phyloP scores from a whole-genome alignment of 53 echinoderm and acorn worm genomes.

The Apostichopus leukothele region DNA sequence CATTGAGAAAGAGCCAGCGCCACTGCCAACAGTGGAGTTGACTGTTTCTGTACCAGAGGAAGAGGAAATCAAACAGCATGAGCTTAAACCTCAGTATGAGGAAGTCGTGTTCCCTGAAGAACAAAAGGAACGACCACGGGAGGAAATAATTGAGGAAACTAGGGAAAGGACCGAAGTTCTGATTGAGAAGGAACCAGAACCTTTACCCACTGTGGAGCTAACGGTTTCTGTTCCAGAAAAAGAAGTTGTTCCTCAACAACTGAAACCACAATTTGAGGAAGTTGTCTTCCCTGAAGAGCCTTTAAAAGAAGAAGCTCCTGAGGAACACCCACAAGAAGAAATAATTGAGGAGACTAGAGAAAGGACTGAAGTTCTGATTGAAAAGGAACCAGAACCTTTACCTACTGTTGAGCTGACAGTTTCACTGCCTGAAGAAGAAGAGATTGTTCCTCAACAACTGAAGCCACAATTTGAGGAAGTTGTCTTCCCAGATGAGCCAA shows the following conservation, averaged over 20 bases:
- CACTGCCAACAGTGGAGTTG: conserved; percentile 43
- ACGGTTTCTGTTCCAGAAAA: conserved; percentile 61
- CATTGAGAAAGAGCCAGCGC: conserved; percentile 50
- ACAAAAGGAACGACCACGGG: conserved; percentile 38
- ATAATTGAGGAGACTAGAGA: conserved; percentile 42
- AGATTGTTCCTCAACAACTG: conserved; percentile 10
- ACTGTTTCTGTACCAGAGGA: conserved; percentile 39
- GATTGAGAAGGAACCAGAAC: conserved; percentile 53
- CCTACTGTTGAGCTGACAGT: conserved; percentile 61
- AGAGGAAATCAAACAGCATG: conserved; percentile 39
- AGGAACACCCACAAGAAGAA: conserved; percentile 26
- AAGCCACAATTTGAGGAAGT: conserved; percentile 63
- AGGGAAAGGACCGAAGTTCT: conserved; percentile 64
- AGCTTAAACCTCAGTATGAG: conserved; percentile 44
- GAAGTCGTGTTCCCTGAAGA: conserved; percentile 20
- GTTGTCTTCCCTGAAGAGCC: conserved; percentile 3
- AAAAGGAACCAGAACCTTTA: conserved; percentile 62
- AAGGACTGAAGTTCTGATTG: conserved; percentile 62
- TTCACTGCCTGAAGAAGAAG: conserved; percentile 42
- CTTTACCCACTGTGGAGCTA: conserved; percentile 68
- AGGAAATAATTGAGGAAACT: conserved; percentile 38
- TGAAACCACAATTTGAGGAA: conserved; percentile 48
- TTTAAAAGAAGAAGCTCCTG: conserved; percentile 9
- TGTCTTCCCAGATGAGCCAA: conserved; percentile 53
- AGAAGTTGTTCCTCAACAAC: conserved; percentile 32